phyloP scores from a whole-genome alignment of 2,797 vertebrate species.

The Sorex maritimensis region DNA sequence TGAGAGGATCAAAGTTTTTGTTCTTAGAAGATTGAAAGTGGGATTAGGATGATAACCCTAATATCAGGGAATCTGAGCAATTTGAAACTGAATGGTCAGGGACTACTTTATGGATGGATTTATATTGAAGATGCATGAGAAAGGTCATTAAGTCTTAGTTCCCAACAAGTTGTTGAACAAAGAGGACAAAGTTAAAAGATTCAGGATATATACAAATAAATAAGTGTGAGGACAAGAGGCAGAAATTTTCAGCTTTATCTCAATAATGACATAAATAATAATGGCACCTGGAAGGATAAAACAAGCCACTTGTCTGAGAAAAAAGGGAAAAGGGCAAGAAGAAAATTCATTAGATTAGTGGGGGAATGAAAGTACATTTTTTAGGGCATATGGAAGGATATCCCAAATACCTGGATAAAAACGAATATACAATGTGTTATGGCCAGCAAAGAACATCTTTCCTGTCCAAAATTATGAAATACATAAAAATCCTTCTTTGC shows the following conservation, averaged over 20 bases:
- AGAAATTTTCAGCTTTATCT: conserved; percentile 34
- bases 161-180: not conserved
- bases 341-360: conserved; percentile 29
- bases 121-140: not conserved
- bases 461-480: conserved; percentile 16
- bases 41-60: not conserved
- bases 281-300: conserved; percentile 32
- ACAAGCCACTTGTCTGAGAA: conserved; percentile 6
- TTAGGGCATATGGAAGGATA: conserved; percentile 31
- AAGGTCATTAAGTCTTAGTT: not conserved
- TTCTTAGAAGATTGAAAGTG: not conserved
- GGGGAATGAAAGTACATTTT: not conserved
- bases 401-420: conserved; percentile 4
- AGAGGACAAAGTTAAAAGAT: conserved; percentile 2
- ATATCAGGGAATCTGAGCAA: not conserved
- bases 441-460: conserved; percentile 27
- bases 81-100: not conserved
- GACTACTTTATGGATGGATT: not conserved
- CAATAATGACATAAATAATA: not conserved
- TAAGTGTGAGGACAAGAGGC: not conserved
- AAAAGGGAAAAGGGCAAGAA: conserved; percentile 23
- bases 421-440: not conserved
- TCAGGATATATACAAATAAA: not conserved
- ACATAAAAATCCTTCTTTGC: conserved; percentile 11
- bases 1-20: not conserved